Base-by-base conservation (phyloP, 1,140 invertebrate genomes). In the Lamellibrachia luymesi region DNA sequence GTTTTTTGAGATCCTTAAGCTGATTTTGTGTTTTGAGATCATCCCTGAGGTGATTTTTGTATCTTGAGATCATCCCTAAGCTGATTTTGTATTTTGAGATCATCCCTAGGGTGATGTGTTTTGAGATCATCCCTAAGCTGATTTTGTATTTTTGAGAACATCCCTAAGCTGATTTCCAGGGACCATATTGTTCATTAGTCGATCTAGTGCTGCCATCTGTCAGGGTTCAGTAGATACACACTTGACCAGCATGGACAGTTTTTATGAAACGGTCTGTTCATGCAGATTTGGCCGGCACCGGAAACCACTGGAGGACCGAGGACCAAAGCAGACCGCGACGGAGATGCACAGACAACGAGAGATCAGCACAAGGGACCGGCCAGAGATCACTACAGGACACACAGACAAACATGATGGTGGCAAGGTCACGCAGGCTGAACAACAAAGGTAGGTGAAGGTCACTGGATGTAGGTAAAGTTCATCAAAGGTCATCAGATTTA, bases 241-340 rank as follows among this genome's bases (percentile, higher is more conserved):
- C n/a, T 92, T 49, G 27, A 50, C 92, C 51, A 8, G 38, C 50
- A 50, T 8, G 7, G 90, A 49, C 90, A 91, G 50, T 10, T 50
- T 51, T 17, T 17, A 50, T 91, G 49, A 91, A 91, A 91, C n/a
- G 50, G 22, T 91, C 50, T 91, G 2, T 90, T 90, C 50, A 91
- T 91, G n/a, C 93, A 97, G 97, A 95, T 98, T 98, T 96, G 98
- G 98, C 27, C 98, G 98, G 95, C 97, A 98, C 94, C 96, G 97
- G 93, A 98, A 98, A 51, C 95, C 96, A 90, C 93, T 96, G 92
- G 92, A 93, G n/a, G 96, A 51, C 93, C 96, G 92, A 95, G 95
- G 96, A 93, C 93, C 95, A 92, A 96, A 95, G 49, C 50, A 92
- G 22, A 22, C 96, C 93, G 93, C 95, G 91, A 96, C 95, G 17